These are phyloP conservation scores for Melanostoma scalare DNA, from an alignment of 2,888 invertebrate genomes.

Conservation along the genomic window DNA sequence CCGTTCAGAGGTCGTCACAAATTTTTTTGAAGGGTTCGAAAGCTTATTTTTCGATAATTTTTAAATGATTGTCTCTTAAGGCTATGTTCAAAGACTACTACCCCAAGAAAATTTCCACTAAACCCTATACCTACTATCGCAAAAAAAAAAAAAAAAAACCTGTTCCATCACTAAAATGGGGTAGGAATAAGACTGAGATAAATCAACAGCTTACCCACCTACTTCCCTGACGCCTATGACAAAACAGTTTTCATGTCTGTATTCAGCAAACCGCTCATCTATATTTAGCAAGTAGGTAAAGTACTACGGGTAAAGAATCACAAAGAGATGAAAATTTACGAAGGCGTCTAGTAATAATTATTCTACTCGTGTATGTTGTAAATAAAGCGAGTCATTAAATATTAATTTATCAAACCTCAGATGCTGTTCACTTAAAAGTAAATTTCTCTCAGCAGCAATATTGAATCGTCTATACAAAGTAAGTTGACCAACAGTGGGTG, in stretches of 20 bases:
- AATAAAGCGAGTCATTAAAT: conserved; percentile 64
- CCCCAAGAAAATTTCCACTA: no score
- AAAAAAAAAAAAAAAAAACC: neutral
- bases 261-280: conserved; percentile 38
- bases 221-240: conserved; percentile 11
- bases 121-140: neutral
- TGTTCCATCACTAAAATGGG: conserved; percentile 20
- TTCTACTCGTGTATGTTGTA: conserved; percentile 63
- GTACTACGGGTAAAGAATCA: conserved; percentile 30
- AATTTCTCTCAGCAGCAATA: conserved; percentile 12
- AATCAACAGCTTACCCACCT: conserved; percentile 2
- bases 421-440: conserved; percentile 30
- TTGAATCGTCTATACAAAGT: conserved; percentile 22
- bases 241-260: conserved; percentile 11
- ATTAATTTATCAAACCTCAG: conserved; percentile 48
- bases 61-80: no score
- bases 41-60: no score
- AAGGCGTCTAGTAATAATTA: conserved; percentile 63
- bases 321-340: conserved; percentile 22
- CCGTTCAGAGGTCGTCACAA: no score
- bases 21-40: no score
- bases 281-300: conserved; percentile 27
- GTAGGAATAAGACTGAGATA: conserved; percentile 1
- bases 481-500: conserved; percentile 27
- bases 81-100: no score